Evolutionary conservation across 1,140 invertebrate species (phyloP), one percentile per base, ranked within the genome.

Genomic region (Stegodyphus dumicola): DNA sequence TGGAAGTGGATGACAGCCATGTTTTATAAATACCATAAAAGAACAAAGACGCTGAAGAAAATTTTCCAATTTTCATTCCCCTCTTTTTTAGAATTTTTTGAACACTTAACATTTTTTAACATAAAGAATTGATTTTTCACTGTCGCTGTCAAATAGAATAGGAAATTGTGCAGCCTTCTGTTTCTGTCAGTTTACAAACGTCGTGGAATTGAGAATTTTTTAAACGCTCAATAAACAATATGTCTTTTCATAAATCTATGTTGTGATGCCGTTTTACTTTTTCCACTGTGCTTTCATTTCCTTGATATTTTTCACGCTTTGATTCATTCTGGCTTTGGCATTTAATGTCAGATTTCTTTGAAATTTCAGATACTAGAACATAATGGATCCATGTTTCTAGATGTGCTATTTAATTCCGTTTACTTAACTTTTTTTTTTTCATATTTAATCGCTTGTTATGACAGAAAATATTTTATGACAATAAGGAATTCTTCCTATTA

Each of bases 201-300:
- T 73, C 70, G 10, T 56, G 53, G 67, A 80, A 71, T 73, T 80
- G 69, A 54, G 49, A 33, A 52, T 51, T 79, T 54, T 80, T 79
- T 71, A 80, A 73, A 80, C 51, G 54, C 73, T 67, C 78, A 53
- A 80, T 73, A 80, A 80, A 73, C 78, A 80, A 80, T 80, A 56
- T 51, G 78, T 80, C 67, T 60, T 33, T 73, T 80, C 54, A 52
- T 7, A 80, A 73, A 80, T 73, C 67, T 52, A 60, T 80, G 53
- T 71, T 54, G 71, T 71, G 78, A 80, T 80, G 66, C 67, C 52
- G 73, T n/a, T 71, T 15, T 60, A 60, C 52, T 51, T 49, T 51
- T 33, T 70, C 52, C 71, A 53, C 48, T n/a, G 51, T 66, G 66
- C 66, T 67, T 77, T 77, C 65, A 52, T 60, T 60, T 9, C 56